Evolutionary conservation across 2,113 vertebrate species (phyloP), one percentile per base, ranked within the genome.

Genomic region (Phrynosoma platyrhinos): DNA sequence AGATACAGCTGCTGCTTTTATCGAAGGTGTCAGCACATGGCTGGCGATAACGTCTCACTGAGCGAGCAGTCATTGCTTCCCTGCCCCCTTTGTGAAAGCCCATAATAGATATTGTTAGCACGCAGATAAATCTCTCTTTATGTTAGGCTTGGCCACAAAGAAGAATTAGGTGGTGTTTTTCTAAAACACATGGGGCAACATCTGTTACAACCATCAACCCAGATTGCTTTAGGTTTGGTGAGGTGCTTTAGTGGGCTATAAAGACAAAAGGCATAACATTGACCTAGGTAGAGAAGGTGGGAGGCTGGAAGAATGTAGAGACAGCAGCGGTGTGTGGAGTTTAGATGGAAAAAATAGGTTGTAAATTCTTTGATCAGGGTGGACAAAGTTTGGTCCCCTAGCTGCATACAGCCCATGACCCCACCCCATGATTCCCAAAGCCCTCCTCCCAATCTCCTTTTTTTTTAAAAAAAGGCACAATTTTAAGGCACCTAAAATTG

Each of bases 121-220:
- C 81, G 89, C 53, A 92, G 85, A 94, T 93, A 96, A 96, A 95
- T 94, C 92, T 95, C 72, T 16, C 69, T 93, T 94, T 94, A 92
- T 89, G 84, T 79, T 94, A 82, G 69, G 18, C 89, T 93, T 92
- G 40, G 30, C 89, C 21, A 42, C 77, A 90, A 86, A 88, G 79
- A 91, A 90, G 72, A 84, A 90, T 90, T 91, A 92, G 87, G 40
- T 82, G 91, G 18, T 94, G 81, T 89, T 96, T 91, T 95, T 91
- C 84, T 92, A 92, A 94, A 88, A 40, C 53, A 82, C 66, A 53
- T 0, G 66, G 88, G 64, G 83, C 89, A 83, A 79, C 91, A 90
- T 91, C 64, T 55, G 0, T 87, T 93, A 82, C 20, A 84, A 88
- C 84, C 79, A 90, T 83, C 47, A 5, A 8, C 58, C 94, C 92